These are phyloP conservation scores for Cosmorhoe ocellata DNA, from an alignment of 2,888 invertebrate species.

Conservation along the genomic window DNA sequence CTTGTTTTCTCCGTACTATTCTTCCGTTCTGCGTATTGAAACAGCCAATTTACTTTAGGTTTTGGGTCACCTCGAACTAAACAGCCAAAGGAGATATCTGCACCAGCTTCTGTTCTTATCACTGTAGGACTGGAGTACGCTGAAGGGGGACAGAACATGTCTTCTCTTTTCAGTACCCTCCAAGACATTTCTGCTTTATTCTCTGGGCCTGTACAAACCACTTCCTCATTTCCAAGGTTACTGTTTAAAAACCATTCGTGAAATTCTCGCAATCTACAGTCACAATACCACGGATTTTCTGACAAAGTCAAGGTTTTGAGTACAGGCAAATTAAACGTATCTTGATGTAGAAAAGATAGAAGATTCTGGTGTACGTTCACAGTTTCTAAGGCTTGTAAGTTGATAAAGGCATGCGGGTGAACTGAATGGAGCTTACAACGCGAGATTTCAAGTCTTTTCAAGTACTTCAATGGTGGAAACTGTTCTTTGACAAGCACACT, in stretches of 20 bases:
- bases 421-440: constrained; percentile 88
- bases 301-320: constrained; percentile 91
- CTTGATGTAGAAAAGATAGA: constrained; percentile 84
- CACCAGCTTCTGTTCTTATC: constrained; percentile 88
- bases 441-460: constrained; percentile 90
- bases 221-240: constrained; percentile 88
- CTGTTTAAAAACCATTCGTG: constrained; percentile 91
- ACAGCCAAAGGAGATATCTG: constrained; percentile 91
- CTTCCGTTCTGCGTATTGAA: constrained; percentile 82
- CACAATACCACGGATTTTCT: constrained; percentile 95
- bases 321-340: constrained; percentile 70
- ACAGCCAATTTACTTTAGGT: constrained; percentile 90
- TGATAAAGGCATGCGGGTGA: constrained; percentile 88
- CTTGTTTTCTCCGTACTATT: constrained; percentile 60
- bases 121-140: constrained; percentile 83
- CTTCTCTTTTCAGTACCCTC: constrained; percentile 87
- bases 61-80: constrained; percentile 90
- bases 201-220: constrained; percentile 87
- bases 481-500: constrained; percentile 87
- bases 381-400: constrained; percentile 89
- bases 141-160: constrained; percentile 91
- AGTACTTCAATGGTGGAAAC: constrained; percentile 90
- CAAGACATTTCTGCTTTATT: constrained; percentile 86
- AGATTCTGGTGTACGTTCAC: constrained; percentile 91
- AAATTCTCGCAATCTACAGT: constrained; percentile 91